Percentiles rank a stretch among this genome's conserved stretches.
These are phyloP conservation scores for Sinhomidia bicolor DNA, from an alignment of 2,888 invertebrate genomes.

Conservation along the genomic window DNA sequence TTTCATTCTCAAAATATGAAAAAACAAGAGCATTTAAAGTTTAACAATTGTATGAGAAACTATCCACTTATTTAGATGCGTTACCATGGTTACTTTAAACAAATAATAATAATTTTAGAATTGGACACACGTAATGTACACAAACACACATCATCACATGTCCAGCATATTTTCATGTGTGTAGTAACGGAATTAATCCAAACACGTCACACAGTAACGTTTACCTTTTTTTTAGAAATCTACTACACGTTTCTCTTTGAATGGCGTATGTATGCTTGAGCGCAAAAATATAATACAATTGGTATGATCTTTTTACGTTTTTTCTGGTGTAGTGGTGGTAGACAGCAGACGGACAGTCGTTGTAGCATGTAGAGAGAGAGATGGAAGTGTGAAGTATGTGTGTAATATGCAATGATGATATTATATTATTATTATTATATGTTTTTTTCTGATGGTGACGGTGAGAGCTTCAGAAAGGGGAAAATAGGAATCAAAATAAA, in stretches of 20 bases:
- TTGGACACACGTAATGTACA: neutral
- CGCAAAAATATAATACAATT: slow-evolving; percentile 47
- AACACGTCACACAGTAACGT: too few relatives aligned
- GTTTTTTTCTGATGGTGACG: slow-evolving; percentile 38
- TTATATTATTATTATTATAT: neutral
- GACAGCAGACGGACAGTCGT: slow-evolving; percentile 26
- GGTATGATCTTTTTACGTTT: neutral
- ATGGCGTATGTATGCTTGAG: slow-evolving; percentile 43
- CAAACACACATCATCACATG: neutral
- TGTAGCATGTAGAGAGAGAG: slow-evolving; percentile 15
- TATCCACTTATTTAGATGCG: too few relatives aligned
- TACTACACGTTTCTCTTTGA: neutral
- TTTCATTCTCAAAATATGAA: too few relatives aligned
- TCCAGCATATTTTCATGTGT: too few relatives aligned
- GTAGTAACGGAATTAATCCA: too few relatives aligned
- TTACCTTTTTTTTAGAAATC: neutral
- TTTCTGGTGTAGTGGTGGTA: neutral
- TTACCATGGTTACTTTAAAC: too few relatives aligned
- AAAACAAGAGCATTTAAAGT: too few relatives aligned
- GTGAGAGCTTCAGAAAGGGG: slow-evolving; percentile 56
- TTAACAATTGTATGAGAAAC: too few relatives aligned
- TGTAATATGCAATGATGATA: slow-evolving; percentile 45
- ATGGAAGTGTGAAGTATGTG: slow-evolving; percentile 46
- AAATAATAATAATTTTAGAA: neutral
- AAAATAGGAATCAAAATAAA: slow-evolving; percentile 67